Base-by-base conservation (phyloP, 1,140 invertebrate genomes). In the Trichonephila clavata region DNA sequence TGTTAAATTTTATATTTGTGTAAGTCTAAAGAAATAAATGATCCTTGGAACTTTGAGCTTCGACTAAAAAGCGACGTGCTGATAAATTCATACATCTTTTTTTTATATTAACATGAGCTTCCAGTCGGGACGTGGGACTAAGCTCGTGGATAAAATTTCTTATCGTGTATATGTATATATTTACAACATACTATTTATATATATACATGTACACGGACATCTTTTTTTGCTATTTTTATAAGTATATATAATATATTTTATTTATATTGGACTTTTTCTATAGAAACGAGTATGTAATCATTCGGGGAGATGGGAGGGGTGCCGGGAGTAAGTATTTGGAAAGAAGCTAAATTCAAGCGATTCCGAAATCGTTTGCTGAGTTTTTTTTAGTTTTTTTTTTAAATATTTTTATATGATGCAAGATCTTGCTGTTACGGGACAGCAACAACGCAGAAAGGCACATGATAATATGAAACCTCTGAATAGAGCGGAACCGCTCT, bases 391-490 rank as follows among this genome's bases (percentile, higher is more conserved):
- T 8, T 21, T 65, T n/a, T 24, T 68, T 24, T 68, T 24, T 68
- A 24, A 24, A 65, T 65, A n/a, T 65, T n/a, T n/a, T 13, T 89
- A 32, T 59, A 90, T 94, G 93, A 94, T 77, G 93, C 93, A 90
- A 94, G 83, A 94, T 84, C 68, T 91, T 87, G 93, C 93, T 88
- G 83, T 94, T 92, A 27, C 27, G 84, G 68, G 71, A 94, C 93
- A 91, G 83, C 89, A 91, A 87, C 93, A 94, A 94, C 88, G 93
- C 93, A 94, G 88, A 94, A 94, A 94, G 93, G 93, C 93, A 94
- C 93, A 94, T 94, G 93, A 94, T 94, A 94, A 94, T 90, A 94
- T 94, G 89, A 94, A 94, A 94, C 84, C 89, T 94, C 93, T 86
- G 32, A 94, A 87, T 21, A 93, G 87, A 94, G 93, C 86, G 57